Evolutionary conservation across 2,797 vertebrate species (phyloP).

Genomic region (Meda fulgida): DNA sequence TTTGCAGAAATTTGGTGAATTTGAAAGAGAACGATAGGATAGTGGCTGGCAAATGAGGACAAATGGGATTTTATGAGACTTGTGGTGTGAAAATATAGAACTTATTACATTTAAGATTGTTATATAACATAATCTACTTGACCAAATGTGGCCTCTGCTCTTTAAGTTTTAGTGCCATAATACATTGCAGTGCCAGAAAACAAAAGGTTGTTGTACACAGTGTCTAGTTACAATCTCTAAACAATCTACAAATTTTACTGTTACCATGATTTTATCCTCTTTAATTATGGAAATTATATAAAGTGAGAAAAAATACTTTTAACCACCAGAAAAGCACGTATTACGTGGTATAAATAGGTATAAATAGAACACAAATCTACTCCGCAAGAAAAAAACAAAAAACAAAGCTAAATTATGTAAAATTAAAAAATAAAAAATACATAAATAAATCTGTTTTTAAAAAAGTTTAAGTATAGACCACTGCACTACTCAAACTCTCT

Average conservation of each 20-base stretch:
- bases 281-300: neutral
- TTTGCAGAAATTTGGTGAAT: neutral
- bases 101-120: conserved; percentile 50
- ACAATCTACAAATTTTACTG: neutral
- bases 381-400: neutral
- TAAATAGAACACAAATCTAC: neutral
- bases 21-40: neutral
- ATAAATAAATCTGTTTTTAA: neutral
- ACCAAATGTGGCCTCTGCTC: conserved; percentile 58
- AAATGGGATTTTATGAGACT: neutral
- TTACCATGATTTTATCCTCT: neutral
- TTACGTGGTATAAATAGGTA: conserved; percentile 20
- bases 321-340: neutral
- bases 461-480: neutral
- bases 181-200: conserved; percentile 47
- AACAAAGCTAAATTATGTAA: neutral
- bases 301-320: neutral
- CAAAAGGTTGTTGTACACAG: conserved; percentile 56
- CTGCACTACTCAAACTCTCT: neutral
- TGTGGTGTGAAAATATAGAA: conserved; percentile 34
- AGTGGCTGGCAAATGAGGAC: neutral
- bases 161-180: conserved; percentile 48
- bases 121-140: conserved; percentile 66
- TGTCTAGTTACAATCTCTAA: conserved; percentile 34
- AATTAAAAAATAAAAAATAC: neutral